phyloP scores from a whole-genome alignment of 2,113 vertebrate genomes.

The Trogon surrucura region DNA sequence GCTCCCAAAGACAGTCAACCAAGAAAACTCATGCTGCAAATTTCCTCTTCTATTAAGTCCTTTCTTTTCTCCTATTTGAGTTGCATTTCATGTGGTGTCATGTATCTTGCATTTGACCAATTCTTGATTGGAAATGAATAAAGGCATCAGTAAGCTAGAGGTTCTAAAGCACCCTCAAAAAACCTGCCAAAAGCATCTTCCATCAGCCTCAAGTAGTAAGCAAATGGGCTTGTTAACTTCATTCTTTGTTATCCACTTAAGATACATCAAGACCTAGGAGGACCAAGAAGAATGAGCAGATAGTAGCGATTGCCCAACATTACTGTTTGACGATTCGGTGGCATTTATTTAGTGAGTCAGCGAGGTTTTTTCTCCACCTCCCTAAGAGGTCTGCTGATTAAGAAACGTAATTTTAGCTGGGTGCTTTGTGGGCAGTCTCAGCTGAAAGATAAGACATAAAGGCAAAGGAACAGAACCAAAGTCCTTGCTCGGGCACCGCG shows the following conservation, averaged over 20 bases:
- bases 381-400: neutral
- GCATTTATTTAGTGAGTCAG: neutral
- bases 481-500: accelerated
- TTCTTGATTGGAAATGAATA: neutral
- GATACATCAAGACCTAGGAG: neutral
- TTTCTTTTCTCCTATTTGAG: neutral
- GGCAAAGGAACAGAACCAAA: neutral
- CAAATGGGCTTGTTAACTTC: neutral
- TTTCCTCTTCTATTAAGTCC: neutral
- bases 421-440: neutral
- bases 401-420: neutral
- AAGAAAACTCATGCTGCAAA: neutral
- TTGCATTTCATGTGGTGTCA: neutral
- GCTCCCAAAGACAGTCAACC: neutral
- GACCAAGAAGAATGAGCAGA: accelerated
- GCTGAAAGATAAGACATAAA: neutral
- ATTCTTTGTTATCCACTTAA: neutral
- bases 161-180: neutral
- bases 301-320: neutral
- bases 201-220: neutral
- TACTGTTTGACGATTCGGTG: neutral
- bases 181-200: neutral
- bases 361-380: accelerated
- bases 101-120: neutral
- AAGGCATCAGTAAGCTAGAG: neutral